These are phyloP conservation scores for Perodicticus potto DNA, from an alignment of 2,797 vertebrate species.

Conservation along the genomic window DNA sequence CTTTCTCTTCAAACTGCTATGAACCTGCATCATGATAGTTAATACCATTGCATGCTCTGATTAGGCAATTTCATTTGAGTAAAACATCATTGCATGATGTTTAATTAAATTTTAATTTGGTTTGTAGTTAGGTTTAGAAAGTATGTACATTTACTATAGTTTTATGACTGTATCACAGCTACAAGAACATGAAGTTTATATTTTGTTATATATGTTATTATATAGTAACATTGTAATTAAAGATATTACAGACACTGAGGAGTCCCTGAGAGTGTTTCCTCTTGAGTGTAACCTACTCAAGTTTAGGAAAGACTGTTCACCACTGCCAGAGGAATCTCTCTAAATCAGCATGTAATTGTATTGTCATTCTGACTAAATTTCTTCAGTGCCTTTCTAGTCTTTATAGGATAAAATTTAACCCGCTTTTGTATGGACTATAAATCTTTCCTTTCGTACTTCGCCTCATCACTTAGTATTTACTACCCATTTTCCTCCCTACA, in stretches of 20 bases:
- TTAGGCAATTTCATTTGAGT: conserved; percentile 45
- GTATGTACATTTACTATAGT: neutral
- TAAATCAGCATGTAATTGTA: neutral
- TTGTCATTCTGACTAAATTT: conserved; percentile 35
- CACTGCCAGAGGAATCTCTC: neutral
- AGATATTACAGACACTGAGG: conserved; percentile 14
- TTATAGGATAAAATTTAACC: neutral
- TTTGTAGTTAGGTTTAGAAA: conserved; percentile 40
- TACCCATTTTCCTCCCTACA: neutral
- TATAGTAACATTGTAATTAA: conserved; percentile 57
- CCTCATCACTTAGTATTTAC: neutral
- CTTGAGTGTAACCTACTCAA: neutral
- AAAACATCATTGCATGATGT: conserved; percentile 23
- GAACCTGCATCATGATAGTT: conserved; percentile 47
- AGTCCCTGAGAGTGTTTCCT: neutral
- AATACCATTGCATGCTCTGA: neutral
- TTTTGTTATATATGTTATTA: conserved; percentile 20
- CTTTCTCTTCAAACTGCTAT: conserved; percentile 33
- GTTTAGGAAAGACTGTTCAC: neutral
- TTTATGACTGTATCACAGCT: neutral
- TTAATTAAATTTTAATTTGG: conserved; percentile 60
- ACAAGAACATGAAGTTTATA: neutral
- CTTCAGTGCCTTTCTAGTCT: neutral
- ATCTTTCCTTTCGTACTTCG: neutral
- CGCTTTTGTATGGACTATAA: neutral